Conservation (phyloP, 2,113 vertebrate genomes). For the Connochaetes taurinus region DNA sequence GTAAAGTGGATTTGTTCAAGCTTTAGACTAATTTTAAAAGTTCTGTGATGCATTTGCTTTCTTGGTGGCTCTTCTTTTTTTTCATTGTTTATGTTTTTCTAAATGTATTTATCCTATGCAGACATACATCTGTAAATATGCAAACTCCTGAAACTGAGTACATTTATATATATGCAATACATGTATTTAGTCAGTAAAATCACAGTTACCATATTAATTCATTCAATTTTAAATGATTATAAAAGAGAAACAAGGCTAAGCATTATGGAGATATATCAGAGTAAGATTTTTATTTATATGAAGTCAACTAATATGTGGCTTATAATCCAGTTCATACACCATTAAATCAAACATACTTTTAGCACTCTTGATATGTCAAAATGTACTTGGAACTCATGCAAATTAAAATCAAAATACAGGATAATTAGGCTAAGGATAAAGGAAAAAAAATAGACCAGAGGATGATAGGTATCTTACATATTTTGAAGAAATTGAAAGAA, state of each 20-base stretch:
- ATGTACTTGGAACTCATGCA: background rate
- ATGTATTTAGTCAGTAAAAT: background rate
- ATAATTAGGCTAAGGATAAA: background rate
- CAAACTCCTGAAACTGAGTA: background rate
- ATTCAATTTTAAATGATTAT: background rate
- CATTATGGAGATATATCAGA: background rate
- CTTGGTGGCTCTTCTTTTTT: background rate
- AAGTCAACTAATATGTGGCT: background rate
- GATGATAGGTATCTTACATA: rapidly evolving
- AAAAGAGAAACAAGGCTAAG: background rate
- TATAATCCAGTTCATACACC: background rate
- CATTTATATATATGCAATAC: background rate
- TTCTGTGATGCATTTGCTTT: background rate
- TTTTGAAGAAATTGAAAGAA: background rate
- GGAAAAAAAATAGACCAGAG: background rate
- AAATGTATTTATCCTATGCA: background rate
- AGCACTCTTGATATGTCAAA: background rate
- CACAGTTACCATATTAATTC: background rate
- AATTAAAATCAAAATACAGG: background rate
- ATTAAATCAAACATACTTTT: background rate
- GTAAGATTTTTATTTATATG: background rate
- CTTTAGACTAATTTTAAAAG: background rate
- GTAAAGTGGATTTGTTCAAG: background rate
- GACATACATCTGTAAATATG: background rate
- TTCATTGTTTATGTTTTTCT: background rate